phyloP scores from a whole-genome alignment of 2,113 vertebrate genomes.

The Myiozetetes cayanensis region DNA sequence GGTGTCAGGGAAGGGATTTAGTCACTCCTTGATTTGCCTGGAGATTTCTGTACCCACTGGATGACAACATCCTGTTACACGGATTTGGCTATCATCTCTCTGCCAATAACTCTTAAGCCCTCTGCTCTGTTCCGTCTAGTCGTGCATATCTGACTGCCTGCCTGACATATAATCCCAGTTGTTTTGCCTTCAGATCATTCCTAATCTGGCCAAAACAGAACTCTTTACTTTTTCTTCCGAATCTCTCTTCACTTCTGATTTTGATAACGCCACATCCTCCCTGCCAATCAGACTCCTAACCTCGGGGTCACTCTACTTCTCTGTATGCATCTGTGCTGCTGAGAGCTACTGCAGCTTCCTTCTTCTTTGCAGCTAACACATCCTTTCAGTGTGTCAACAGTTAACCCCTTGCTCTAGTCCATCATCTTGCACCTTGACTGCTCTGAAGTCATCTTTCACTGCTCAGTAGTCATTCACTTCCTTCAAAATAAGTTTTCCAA shows the following conservation, averaged over 20 bases:
- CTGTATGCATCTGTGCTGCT: background rate
- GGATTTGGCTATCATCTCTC: slow-evolving; percentile 36
- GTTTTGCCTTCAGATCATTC: slow-evolving; percentile 53
- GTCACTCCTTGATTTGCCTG: slow-evolving; percentile 35
- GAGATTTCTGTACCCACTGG: slow-evolving; percentile 20
- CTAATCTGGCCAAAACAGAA: slow-evolving; percentile 58
- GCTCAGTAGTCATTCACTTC: background rate
- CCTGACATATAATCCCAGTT: slow-evolving; percentile 43
- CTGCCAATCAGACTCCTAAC: background rate
- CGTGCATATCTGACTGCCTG: slow-evolving; percentile 43
- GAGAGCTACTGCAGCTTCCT: background rate
- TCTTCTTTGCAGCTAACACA: background rate
- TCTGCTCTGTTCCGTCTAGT: slow-evolving; percentile 24
- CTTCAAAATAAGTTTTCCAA: background rate
- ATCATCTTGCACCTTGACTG: background rate
- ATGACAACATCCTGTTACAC: slow-evolving; percentile 42
- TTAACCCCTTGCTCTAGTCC: background rate
- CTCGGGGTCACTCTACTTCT: background rate
- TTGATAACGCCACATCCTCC: background rate
- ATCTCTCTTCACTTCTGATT: slow-evolving; percentile 19
- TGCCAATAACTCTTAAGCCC: slow-evolving; percentile 57
- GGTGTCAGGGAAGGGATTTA: slow-evolving; percentile 33
- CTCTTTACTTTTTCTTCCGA: slow-evolving; percentile 24
- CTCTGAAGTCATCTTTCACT: background rate
- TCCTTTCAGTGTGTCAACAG: background rate